Evolutionary conservation across 2,888 invertebrate species (phyloP).

Genomic region (Papilio protenor): DNA sequence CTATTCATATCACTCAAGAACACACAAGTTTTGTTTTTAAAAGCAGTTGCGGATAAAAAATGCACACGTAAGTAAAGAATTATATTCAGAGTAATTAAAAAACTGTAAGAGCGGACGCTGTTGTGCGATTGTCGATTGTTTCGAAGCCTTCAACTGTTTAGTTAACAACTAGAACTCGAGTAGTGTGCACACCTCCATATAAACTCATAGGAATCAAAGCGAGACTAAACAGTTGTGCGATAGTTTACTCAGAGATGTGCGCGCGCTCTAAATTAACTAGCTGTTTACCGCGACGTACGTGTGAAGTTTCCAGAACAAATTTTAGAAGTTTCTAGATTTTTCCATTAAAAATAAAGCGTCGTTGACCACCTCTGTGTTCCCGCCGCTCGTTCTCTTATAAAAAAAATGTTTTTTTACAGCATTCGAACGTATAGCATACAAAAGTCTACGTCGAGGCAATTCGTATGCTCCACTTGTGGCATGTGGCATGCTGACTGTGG

Average conservation of each 20-base stretch:
- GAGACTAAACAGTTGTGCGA: no score
- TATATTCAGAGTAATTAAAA: not conserved
- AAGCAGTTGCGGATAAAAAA: not conserved
- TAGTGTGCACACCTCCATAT: no score
- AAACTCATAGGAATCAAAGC: no score
- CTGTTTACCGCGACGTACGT: not conserved
- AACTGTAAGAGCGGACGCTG: no score
- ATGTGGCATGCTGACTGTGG: conserved; percentile 28
- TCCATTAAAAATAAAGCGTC: no score
- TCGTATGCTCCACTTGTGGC: not conserved
- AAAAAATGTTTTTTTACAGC: not conserved
- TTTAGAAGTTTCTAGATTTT: not conserved
- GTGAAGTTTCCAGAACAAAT: not conserved
- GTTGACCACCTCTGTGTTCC: no score
- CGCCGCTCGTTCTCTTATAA: no score
- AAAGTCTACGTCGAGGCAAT: not conserved
- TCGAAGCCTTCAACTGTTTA: no score
- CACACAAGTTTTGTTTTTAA: conserved; percentile 13
- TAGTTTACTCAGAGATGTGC: no score
- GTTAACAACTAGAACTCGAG: no score
- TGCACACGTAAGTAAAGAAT: conserved; percentile 2
- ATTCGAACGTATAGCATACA: not conserved
- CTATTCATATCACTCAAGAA: conserved; percentile 21
- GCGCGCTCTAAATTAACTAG: not conserved
- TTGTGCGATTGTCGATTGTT: no score